Percentiles rank a stretch among this genome's conserved stretches.
Conservation (phyloP, 2,113 vertebrate species). For the Mesoclemmys tuberculata region DNA sequence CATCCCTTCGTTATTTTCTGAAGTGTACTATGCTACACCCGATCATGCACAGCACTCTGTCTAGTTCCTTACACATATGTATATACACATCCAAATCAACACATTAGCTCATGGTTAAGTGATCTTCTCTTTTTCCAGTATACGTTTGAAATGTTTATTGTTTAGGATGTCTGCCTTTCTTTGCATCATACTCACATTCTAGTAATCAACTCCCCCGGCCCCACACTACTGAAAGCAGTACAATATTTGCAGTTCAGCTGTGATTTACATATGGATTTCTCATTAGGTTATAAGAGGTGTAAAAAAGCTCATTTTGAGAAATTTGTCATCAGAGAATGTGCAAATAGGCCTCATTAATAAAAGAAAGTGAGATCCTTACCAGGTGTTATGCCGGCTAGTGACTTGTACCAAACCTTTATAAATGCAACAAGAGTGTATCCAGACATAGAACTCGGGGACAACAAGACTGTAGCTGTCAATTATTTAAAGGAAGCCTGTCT, state of each 20-base stretch:
- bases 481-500: constrained; percentile 55
- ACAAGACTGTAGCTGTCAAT: constrained; percentile 46
- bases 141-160: not conserved
- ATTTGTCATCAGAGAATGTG: constrained; percentile 71
- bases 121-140: not conserved
- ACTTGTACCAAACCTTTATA: constrained; percentile 14
- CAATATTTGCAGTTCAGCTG: constrained; percentile 42
- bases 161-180: not conserved
- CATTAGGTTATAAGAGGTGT: constrained; percentile 44
- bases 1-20: not conserved
- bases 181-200: not conserved
- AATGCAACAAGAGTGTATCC: constrained; percentile 42
- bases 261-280: constrained; percentile 46
- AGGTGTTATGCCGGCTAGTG: not conserved
- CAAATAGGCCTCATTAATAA: constrained; percentile 70
- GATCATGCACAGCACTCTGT: not conserved
- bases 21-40: not conserved
- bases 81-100: not conserved
- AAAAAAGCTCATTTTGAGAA: constrained; percentile 61
- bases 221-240: constrained; percentile 2
- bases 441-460: constrained; percentile 48
- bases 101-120: not conserved
- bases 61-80: not conserved
- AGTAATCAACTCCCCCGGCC: not conserved
- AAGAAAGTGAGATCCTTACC: constrained; percentile 30